Base-by-base conservation (phyloP, 2,797 vertebrate genomes). In the Vespertilio murinus region DNA sequence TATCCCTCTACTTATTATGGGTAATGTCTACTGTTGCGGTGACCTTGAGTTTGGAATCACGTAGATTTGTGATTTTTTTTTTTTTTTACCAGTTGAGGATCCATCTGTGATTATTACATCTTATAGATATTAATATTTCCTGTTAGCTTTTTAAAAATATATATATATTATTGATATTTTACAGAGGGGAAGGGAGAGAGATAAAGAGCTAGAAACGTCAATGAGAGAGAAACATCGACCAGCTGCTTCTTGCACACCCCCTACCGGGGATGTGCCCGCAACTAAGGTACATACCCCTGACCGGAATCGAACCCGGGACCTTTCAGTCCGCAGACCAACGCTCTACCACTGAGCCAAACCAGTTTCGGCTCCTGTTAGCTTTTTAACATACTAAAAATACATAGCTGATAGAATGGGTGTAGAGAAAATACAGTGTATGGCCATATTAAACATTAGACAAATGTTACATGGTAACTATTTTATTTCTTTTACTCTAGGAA, bases 401-500 rank as follows among this genome's bases (percentile, higher is more conserved):
- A 56, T 73, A 22, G 64, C 56, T 45, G 13, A 8, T 49, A 56
- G 52, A 70, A 17, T 14, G 52, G 30, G 30, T 65, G 1, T 59
- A 18, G 30, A 61, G 28, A 56, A 80, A 49, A 64, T 59, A 22
- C 2, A 7, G 64, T 33, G 12, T 2, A 20, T 20, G 42, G 16
- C 35, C 18, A 0, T 47, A 7, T 77, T 47, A 54, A 54, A 35
- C 14, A 2, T 13, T 22, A 73, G 25, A 28, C 30, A 82, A 0
- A 6, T 1, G 18, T 7, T 74, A 22, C 8, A 3, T 6, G 88
- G n/a, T 92, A 71, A 90, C 93, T 67, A 0, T 81, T 45, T 89
- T 25, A 2, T 93, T 17, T 64, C 54, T 92, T 97, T 87, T 23
- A 6, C 93, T 98, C 6, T 97, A 99, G 99, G 99, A 99, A 99